Conservation (phyloP, 1,140 invertebrate genomes). For the Leptinotarsa defecta region DNA sequence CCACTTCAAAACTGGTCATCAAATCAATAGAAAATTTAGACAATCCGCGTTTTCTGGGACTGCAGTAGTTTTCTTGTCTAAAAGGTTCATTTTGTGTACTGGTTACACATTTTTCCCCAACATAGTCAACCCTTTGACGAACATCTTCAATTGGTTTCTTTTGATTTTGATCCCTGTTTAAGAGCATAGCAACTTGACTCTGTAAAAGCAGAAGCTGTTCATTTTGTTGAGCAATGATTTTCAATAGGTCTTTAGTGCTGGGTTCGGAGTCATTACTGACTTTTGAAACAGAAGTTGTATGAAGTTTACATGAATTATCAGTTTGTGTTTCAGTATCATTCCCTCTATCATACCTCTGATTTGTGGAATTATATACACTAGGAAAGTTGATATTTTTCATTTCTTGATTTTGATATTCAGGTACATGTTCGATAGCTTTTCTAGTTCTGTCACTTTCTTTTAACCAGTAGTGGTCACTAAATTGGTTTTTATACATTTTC, state of each 20-base stretch:
- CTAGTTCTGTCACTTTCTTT: background rate
- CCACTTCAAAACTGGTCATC: conserved; percentile 73
- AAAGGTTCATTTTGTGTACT: conserved; percentile 43
- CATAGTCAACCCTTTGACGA: conserved; percentile 1
- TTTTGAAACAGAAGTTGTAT: background rate
- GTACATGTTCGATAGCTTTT: too few species aligned
- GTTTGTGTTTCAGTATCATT: too few species aligned
- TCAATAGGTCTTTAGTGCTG: conserved; percentile 60
- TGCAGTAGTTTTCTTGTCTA: conserved; percentile 34
- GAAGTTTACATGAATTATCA: too few species aligned
- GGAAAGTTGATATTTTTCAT: too few species aligned
- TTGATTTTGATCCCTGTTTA: conserved; percentile 8
- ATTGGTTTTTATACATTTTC: too few species aligned
- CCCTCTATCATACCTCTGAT: too few species aligned
- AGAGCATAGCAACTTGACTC: conserved; percentile 52
- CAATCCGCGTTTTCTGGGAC: conserved; percentile 61
- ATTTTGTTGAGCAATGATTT: conserved; percentile 64
- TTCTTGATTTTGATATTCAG: too few species aligned
- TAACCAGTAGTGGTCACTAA: background rate
- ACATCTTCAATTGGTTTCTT: conserved; percentile 38
- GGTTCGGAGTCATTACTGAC: conserved; percentile 55
- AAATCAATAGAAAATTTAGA: conserved; percentile 71
- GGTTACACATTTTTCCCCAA: conserved; percentile 32
- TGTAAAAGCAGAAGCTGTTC: conserved; percentile 62
- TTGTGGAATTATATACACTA: too few species aligned